phyloP scores from a whole-genome alignment of 2,113 vertebrate species.

The Coracopsis vasa region DNA sequence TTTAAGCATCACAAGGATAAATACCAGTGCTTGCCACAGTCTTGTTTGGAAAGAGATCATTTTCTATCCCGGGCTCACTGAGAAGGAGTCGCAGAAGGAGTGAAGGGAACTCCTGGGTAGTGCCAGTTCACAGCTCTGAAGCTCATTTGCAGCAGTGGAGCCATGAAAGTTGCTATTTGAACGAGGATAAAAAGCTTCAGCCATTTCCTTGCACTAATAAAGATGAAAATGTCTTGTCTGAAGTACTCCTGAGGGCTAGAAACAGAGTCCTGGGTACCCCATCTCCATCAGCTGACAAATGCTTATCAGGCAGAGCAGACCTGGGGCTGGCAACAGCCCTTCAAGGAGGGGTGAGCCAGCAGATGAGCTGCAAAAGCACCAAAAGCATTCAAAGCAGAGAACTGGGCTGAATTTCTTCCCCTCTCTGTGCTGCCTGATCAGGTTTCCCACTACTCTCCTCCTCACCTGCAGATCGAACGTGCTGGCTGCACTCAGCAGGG shows the following conservation, averaged over 20 bases:
- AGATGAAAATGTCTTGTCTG: neutral
- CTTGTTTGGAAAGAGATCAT: neutral
- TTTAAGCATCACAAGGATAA: neutral
- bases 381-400: neutral
- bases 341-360: neutral
- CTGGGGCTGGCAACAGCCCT: neutral
- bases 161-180: neutral
- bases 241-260: neutral
- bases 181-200: neutral
- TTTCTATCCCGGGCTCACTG: neutral
- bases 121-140: neutral
- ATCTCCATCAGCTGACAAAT: neutral
- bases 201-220: neutral
- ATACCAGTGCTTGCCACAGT: neutral
- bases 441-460: neutral
- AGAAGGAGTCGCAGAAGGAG: neutral
- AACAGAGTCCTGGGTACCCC: neutral
- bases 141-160: neutral
- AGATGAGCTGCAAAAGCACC: neutral
- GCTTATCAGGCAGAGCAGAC: neutral
- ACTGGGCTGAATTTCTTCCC: neutral
- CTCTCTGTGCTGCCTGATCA: neutral
- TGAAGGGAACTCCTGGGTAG: neutral
- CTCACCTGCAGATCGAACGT: neutral
- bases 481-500: neutral